A percentile compares a stretch with the other conserved stretches of the same genome.
These are phyloP conservation scores for Lissocephala sabroskyi DNA, from an alignment of 2,888 invertebrate genomes.

Conservation along the genomic window DNA sequence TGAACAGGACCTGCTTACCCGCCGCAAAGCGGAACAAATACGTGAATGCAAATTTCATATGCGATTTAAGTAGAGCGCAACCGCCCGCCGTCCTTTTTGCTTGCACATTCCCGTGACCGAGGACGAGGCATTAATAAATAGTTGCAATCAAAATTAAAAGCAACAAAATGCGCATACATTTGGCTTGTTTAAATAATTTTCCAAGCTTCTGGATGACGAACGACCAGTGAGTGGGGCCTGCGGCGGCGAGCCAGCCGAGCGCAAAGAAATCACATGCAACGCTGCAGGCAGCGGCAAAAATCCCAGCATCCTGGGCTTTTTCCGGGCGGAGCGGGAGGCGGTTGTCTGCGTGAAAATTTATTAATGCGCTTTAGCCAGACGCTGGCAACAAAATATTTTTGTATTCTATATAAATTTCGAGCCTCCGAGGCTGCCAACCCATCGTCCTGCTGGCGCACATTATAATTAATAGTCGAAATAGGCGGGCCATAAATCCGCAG, in stretches of 20 bases:
- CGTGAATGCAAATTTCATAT: constrained; percentile 18
- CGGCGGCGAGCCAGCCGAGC: not conserved
- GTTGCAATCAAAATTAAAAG: constrained; percentile 60
- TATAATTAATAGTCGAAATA: constrained; percentile 2
- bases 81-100: not conserved
- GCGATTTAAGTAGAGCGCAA: constrained; percentile 44
- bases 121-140: constrained; percentile 48
- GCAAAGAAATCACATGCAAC: constrained; percentile 1
- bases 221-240: constrained; percentile 6
- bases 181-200: constrained; percentile 43
- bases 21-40: constrained; percentile 1
- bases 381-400: not conserved
- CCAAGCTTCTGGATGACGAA: constrained; percentile 24
- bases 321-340: not conserved
- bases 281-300: not conserved
- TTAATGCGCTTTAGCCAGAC: constrained; percentile 3
- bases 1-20: not conserved
- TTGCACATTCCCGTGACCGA: constrained; percentile 5
- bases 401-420: constrained; percentile 3
- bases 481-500: constrained; percentile 1
- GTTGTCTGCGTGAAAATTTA: constrained; percentile 3
- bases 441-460: not conserved
- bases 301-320: not conserved
- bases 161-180: constrained; percentile 42
- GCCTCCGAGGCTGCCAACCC: not conserved